Percentiles rank a stretch among this genome's conserved stretches.
Conservation (phyloP, 2,888 invertebrate genomes). For the Nephrocerus scutellatus region DNA sequence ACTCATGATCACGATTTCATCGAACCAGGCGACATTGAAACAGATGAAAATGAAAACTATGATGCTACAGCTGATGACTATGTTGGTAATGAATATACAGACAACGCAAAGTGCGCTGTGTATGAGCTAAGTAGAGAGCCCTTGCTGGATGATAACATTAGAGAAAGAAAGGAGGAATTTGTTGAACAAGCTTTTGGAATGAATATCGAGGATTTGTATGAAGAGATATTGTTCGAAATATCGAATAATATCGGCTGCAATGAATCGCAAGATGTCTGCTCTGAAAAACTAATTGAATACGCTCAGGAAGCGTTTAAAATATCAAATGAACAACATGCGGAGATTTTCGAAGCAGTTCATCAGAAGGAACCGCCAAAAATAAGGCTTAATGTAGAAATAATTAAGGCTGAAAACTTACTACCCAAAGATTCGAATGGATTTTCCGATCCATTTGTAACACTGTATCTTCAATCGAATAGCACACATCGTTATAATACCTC, state of each 20-base stretch:
- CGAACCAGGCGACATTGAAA: slow-evolving; percentile 7
- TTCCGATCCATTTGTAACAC: slow-evolving; percentile 95
- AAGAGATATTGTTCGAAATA: slow-evolving; percentile 75
- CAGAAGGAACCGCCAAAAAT: slow-evolving; percentile 78
- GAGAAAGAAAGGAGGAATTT: slow-evolving; percentile 45
- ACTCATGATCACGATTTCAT: slow-evolving; percentile 12
- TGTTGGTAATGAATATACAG: slow-evolving; percentile 17
- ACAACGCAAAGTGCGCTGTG: slow-evolving; percentile 19
- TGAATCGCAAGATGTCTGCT: slow-evolving; percentile 62
- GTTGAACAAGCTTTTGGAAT: slow-evolving; percentile 61
- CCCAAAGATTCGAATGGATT: slow-evolving; percentile 87
- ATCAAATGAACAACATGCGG: slow-evolving; percentile 65
- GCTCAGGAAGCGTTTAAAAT: slow-evolving; percentile 72
- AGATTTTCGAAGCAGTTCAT: slow-evolving; percentile 63
- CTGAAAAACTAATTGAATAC: slow-evolving; percentile 63
- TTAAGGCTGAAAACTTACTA: slow-evolving; percentile 76
- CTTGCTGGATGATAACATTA: slow-evolving; percentile 19
- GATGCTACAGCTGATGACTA: slow-evolving; percentile 16
- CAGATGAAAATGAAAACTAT: slow-evolving; percentile 10
- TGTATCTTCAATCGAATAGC: slow-evolving; percentile 72
- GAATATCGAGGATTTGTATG: slow-evolving; percentile 80
- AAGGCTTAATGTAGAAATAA: slow-evolving; percentile 75
- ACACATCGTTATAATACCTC: slow-evolving; percentile 81
- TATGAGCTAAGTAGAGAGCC: no score
- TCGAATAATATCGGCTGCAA: slow-evolving; percentile 79